Percentiles rank a stretch among this genome's conserved stretches.
Evolutionary conservation across 1,140 invertebrate species (phyloP).

Genomic region (Scaptomyza montana): DNA sequence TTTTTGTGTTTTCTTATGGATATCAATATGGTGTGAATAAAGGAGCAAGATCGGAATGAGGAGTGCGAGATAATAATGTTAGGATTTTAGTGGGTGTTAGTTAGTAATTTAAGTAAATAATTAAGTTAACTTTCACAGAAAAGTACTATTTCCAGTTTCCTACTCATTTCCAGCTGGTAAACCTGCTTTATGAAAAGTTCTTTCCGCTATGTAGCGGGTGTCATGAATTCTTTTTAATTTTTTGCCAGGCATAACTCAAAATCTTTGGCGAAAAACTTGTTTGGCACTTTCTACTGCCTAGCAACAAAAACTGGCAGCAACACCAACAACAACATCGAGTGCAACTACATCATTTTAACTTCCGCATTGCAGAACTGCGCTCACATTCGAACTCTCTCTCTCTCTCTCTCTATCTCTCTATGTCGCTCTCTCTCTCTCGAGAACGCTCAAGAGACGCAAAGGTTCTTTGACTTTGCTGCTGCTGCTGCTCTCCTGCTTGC

Average conservation of each 20-base stretch:
- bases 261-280: constrained; percentile 51
- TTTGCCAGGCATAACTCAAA: constrained; percentile 2
- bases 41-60: too few species aligned
- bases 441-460: constrained; percentile 40
- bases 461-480: constrained; percentile 66
- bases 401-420: background rate
- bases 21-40: too few species aligned
- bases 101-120: too few species aligned
- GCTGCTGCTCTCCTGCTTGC: constrained; percentile 48
- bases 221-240: background rate
- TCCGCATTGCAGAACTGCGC: constrained; percentile 66
- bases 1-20: too few species aligned
- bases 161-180: background rate
- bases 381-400: constrained; percentile 31
- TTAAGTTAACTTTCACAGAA: too few species aligned
- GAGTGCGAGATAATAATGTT: too few species aligned
- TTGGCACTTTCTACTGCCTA: constrained; percentile 60
- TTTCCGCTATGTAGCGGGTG: constrained; percentile 43
- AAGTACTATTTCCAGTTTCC: background rate
- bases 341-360: constrained; percentile 63
- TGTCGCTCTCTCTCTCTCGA: constrained; percentile 10
- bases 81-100: too few species aligned
- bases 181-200: constrained; percentile 4
- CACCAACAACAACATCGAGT: constrained; percentile 37
- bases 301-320: constrained; percentile 32